Evolutionary conservation across 1,140 invertebrate species (phyloP), one percentile per base, ranked within the genome.

Genomic region (Drosophila pachea): DNA sequence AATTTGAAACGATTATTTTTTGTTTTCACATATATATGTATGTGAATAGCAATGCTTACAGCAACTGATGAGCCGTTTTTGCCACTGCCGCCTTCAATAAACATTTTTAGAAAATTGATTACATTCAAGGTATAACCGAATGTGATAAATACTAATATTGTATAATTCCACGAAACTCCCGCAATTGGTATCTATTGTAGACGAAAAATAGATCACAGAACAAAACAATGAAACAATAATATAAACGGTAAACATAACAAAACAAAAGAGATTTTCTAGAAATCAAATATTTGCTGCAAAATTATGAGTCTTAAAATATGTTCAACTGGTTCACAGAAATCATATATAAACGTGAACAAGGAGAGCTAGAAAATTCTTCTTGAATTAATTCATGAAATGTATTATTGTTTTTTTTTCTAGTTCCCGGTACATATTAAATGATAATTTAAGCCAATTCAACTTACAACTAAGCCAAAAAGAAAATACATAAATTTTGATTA

Each of bases 1-100:
- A 29, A n/a, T 40, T 68, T 32, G 29, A 45, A 61, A 54, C 56
- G 31, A 47, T 47, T 36, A 8, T 33, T 2, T n/a, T 32, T 48
- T 49, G 12, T 7, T 42, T 22, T 22, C 22, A 22, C 22, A 22
- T 22, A 2, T 22, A 2, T 22, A 22, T 22, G 22, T 52, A 47
- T 31, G 42, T 52, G 56, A 22, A 71, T 43, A 50, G 68, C 76
- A 73, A 89, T 89, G 79, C 94, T 95, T 94, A 95, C 94, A 91
- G 94, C 94, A 90, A 95, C 94, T 83, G 94, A 94, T 78, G 94
- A 95, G 90, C 97, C 97, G 92, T 99, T 99, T 93, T 97, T 98
- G 83, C 98, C 98, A 82, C 95, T 94, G 90, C 98, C 98, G 89
- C 97, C 97, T 87, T 94, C 93, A 76, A 76, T 90, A 90, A 92